A percentile compares a stretch with the other conserved stretches of the same genome.
These are phyloP conservation scores for Vanessa tameamea DNA, from an alignment of 1,140 invertebrate genomes.

Conservation along the genomic window DNA sequence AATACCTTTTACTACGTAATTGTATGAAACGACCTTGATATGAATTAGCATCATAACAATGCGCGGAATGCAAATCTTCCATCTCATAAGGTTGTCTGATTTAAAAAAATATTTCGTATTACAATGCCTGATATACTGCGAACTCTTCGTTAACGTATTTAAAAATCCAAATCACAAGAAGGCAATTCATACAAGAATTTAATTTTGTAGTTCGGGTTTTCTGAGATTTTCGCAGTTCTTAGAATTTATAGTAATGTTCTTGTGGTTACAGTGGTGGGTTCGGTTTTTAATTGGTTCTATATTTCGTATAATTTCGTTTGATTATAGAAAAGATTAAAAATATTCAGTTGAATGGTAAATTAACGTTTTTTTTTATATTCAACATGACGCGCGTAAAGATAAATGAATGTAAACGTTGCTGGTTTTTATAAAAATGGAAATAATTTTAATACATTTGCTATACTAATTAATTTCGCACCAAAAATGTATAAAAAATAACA, in stretches of 20 bases:
- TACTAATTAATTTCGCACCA: background rate
- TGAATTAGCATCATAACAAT: slow-evolving; percentile 47
- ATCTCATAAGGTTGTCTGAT: slow-evolving; percentile 34
- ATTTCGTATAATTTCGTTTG: background rate
- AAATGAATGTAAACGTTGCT: background rate
- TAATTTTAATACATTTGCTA: background rate
- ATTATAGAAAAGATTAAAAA: slow-evolving; percentile 8
- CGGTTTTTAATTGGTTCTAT: slow-evolving; percentile 15
- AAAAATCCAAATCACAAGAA: background rate
- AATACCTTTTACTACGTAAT: slow-evolving; percentile 29
- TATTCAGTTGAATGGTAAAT: slow-evolving; percentile 5
- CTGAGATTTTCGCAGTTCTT: slow-evolving; percentile 27
- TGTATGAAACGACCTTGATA: slow-evolving; percentile 45
- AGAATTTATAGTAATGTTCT: slow-evolving; percentile 22
- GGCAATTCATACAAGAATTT: slow-evolving; percentile 10
- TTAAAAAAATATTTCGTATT: slow-evolving; percentile 3
- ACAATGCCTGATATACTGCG: too few species aligned
- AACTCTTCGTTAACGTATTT: too few species aligned
- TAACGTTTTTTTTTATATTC: slow-evolving; percentile 2
- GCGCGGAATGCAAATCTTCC: slow-evolving; percentile 44
- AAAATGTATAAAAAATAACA: background rate
- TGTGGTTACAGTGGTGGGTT: slow-evolving; percentile 1
- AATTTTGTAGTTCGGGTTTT: slow-evolving; percentile 9
- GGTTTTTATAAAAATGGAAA: background rate
- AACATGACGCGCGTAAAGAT: background rate